Conservation (phyloP, 1,140 invertebrate genomes). For the Anadara kagoshimensis region DNA sequence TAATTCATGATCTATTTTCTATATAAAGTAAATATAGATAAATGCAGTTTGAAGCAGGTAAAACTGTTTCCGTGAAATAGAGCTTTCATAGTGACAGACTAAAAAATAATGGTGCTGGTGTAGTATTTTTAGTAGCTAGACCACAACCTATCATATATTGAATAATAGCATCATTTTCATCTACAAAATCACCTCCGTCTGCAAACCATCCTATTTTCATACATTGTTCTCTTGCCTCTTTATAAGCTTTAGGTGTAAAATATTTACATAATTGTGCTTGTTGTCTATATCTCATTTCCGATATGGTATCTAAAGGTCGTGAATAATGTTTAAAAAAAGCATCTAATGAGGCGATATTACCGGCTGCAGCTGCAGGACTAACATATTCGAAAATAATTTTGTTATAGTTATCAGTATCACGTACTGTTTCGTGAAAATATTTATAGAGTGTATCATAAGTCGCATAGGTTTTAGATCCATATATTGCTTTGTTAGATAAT, state of each 20-base stretch:
- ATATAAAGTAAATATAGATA: too few relatives aligned
- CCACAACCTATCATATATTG: not conserved
- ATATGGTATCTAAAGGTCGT: not conserved
- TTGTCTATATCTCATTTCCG: not conserved
- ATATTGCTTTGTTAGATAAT: not conserved
- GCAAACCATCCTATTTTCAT: not conserved
- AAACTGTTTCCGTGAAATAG: too few relatives aligned
- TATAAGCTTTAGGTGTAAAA: not conserved
- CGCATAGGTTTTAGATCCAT: not conserved
- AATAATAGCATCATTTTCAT: not conserved
- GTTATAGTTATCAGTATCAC: not conserved
- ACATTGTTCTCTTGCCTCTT: not conserved
- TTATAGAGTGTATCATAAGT: not conserved
- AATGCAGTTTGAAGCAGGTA: too few relatives aligned
- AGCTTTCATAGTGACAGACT: too few relatives aligned
- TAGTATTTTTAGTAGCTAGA: too few relatives aligned
- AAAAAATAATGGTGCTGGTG: too few relatives aligned
- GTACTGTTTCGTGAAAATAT: not conserved
- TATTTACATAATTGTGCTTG: not conserved
- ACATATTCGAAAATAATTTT: not conserved
- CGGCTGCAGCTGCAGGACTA: not conserved
- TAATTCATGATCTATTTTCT: too few relatives aligned
- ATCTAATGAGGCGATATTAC: not conserved
- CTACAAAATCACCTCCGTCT: not conserved
- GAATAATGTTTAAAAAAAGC: not conserved